phyloP scores from a whole-genome alignment of 2,888 invertebrate species.

The Athetis lepigone region DNA sequence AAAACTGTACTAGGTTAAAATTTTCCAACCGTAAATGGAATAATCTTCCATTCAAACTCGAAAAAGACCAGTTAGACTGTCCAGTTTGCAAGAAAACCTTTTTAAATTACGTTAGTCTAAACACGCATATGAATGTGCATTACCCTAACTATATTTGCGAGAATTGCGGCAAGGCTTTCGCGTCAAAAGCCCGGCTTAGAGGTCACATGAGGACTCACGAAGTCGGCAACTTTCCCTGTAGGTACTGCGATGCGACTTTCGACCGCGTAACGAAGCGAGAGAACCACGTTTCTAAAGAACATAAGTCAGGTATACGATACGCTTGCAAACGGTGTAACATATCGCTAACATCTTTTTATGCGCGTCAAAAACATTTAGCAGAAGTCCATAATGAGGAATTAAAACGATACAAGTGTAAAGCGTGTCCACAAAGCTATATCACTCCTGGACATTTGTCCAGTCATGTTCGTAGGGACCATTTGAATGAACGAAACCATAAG shows the following conservation, averaged over 20 bases:
- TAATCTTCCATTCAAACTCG: conserved; percentile 83
- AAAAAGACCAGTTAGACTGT: conserved; percentile 86
- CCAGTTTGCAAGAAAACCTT: conserved; percentile 84
- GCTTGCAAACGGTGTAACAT: conserved; percentile 85
- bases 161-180: conserved; percentile 89
- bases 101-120: conserved; percentile 83
- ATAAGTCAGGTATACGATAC: conserved; percentile 83
- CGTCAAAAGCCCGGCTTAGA: conserved; percentile 85
- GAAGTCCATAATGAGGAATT: conserved; percentile 86
- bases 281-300: conserved; percentile 86
- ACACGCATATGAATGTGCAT: conserved; percentile 89
- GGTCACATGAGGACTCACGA: conserved; percentile 90
- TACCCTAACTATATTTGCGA: conserved; percentile 89
- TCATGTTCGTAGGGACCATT: conserved; percentile 84
- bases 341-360: conserved; percentile 83
- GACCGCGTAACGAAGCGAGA: conserved; percentile 85
- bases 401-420: conserved; percentile 86
- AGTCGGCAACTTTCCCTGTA: conserved; percentile 83
- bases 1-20: conserved; percentile 75
- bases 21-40: conserved; percentile 73
- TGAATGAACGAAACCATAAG: conserved; percentile 85
- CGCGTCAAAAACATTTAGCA: conserved; percentile 84
- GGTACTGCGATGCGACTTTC: conserved; percentile 82
- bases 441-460: conserved; percentile 86
- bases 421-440: conserved; percentile 86